Base-by-base conservation (phyloP, 2,888 invertebrate genomes). In the Psococerastis gibbosa region DNA sequence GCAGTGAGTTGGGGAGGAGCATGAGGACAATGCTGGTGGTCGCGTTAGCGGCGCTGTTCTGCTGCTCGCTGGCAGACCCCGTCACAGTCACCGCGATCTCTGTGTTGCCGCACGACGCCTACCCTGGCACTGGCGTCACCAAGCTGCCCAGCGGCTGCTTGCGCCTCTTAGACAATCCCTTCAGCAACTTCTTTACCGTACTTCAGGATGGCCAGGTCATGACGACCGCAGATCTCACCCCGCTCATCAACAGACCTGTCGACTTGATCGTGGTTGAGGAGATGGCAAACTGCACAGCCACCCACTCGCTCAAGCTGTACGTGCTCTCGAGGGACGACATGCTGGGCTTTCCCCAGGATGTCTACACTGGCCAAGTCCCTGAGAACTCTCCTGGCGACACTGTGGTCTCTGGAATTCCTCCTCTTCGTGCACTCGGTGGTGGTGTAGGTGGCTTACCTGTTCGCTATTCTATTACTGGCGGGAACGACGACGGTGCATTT, bases 201-300 rank as follows among this genome's bases (percentile, higher is more conserved):
- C 71, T 89, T 45, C 77, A 79, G 51, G 81, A 87, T 60, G 89
- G 89, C 43, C 73, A 87, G 45, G 76, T 91, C 45, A 91, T 89
- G 87, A 88, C 88, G 35, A 88, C 85, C 20, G 76, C 83, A 32
- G 84, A 87, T 57, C 70, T 89, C 33, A 73, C 77, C 43, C 82
- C 85, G 11, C 64, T 89, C 48, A 74, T 85, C 47, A 78, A 87
- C 59, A 73, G 75, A 50, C 82, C 83, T 1, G 77, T 88, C 20
- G 78, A 83, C 57, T 69, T 88, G 46, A 73, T 84, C 43, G 76
- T 88, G 16, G 65, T 85, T 45, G 85, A 87, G 57, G 81, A 85
- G 58, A 74, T 78, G 41, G 77, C 78, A 3, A 84, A 83, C 59
- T 72, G 72, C 50, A 83, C 82, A 49, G 71, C 78, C 38, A 81